Evolutionary conservation across 2,113 vertebrate genomes (phyloP), one percentile per base, ranked within the genome.

Genomic region (Lamprotornis superbus): DNA sequence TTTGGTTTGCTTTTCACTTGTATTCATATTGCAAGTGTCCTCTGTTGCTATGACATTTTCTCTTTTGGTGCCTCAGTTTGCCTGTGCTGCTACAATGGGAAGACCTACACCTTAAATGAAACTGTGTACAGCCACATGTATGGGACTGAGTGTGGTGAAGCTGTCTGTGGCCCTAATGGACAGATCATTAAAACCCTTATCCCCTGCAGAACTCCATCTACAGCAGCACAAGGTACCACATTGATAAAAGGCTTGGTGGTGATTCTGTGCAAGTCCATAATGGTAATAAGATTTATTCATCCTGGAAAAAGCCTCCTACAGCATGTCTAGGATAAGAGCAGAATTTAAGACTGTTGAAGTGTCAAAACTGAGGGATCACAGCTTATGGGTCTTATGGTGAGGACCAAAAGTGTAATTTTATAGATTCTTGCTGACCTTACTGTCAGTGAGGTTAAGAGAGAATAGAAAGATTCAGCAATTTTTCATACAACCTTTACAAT

Each of bases 41-140:
- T 65, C 73, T 87, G 18, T 80, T 87, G 65, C 42, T 6, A 8
- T 23, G 11, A 3, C 25, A 27, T 84, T 89, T 93, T 22, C 12
- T 94, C 31, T 89, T 94, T 84, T 73, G 49, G 8, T 79, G 55
- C 50, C 77, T 39, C 94, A 99, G 98, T 76, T 73, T 99, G 98
- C 81, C 96, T 80, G 35, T 99, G 99, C 73, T 97, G 91, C 47
- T 73, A 98, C 42, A 96, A 98, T 52, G 98, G 98, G 63, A 98
- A 97, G 60, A 96, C 74, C 19, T 99, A 98, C 65, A 27, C 83
- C 7, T 98, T 98, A 68, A 98, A 98, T n/a, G 96, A 89, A 42
- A 97, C 92, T 3, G 93, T 99, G 37, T 98, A 98, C 88, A 95
- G 96, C 80, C 97, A 98, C 10, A 89, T 91, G 4, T 93, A 98